A percentile compares a stretch with the other conserved stretches of the same genome.
Evolutionary conservation across 2,113 vertebrate species (phyloP).

Genomic region (Grammomys surdaster): DNA sequence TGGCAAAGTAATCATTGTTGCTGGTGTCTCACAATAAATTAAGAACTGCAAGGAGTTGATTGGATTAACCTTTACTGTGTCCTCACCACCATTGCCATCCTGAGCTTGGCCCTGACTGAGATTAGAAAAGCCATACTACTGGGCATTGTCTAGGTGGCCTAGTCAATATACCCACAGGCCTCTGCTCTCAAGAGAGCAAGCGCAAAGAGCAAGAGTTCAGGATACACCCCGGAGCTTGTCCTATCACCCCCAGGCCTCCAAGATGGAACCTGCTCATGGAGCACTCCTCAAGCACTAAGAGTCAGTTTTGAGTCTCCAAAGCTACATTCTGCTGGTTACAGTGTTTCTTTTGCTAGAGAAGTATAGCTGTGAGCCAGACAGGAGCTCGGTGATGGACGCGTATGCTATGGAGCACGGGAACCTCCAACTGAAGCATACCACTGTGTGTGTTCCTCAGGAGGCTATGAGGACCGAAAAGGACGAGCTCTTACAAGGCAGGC

Average conservation of each 20-base stretch:
- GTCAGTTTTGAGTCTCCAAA: background rate
- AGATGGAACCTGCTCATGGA: background rate
- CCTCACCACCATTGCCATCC: background rate
- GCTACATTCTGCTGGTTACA: background rate
- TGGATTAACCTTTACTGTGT: background rate
- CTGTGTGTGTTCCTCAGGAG: background rate
- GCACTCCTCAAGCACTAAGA: too few relatives aligned
- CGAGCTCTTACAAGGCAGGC: background rate
- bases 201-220: fast-evolving
- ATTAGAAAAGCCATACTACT: background rate
- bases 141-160: background rate
- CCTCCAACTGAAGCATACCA: background rate
- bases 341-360: slow-evolving; percentile 4
- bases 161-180: too few relatives aligned
- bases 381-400: background rate
- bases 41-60: background rate
- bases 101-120: too few relatives aligned
- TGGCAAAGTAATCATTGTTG: background rate
- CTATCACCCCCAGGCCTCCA: background rate
- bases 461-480: background rate
- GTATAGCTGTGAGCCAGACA: slow-evolving; percentile 8
- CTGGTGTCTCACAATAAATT: background rate
- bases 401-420: background rate
- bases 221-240: background rate
- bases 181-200: background rate